Conservation (phyloP, 2,797 vertebrate genomes). For the Anolis apletophallus region DNA sequence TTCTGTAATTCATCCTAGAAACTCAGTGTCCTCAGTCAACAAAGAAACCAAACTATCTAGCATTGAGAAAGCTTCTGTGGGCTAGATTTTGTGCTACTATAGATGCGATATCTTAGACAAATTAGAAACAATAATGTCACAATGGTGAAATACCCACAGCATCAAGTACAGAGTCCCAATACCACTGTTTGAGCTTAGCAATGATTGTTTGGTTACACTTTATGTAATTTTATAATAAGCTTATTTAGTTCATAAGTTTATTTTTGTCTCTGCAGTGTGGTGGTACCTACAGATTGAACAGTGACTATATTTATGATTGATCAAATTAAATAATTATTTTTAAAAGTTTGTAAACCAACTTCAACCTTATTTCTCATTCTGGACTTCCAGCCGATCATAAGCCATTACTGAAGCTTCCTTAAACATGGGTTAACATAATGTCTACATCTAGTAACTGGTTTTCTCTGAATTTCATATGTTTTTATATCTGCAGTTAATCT, state of each 20-base stretch:
- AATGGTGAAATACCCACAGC: background rate
- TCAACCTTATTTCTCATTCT: background rate
- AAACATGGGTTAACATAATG: background rate
- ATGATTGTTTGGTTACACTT: background rate
- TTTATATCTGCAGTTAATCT: background rate
- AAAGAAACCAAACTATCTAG: background rate
- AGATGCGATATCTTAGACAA: background rate
- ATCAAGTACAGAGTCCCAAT: background rate
- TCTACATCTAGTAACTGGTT: background rate
- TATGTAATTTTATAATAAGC: background rate
- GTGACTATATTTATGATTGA: background rate
- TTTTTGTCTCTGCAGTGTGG: background rate
- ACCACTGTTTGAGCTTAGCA: background rate
- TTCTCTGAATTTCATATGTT: slow-evolving; percentile 1
- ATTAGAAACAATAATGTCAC: background rate
- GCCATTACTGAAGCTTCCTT: background rate
- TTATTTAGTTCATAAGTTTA: background rate
- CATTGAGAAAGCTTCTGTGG: background rate
- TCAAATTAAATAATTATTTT: background rate
- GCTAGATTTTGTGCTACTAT: background rate
- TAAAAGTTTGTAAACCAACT: background rate
- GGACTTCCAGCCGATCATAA: background rate
- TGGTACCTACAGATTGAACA: background rate
- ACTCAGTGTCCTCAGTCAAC: background rate
- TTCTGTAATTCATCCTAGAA: background rate